These are phyloP conservation scores for Rhea americana DNA, from an alignment of 2,113 vertebrate genomes.

Conservation along the genomic window DNA sequence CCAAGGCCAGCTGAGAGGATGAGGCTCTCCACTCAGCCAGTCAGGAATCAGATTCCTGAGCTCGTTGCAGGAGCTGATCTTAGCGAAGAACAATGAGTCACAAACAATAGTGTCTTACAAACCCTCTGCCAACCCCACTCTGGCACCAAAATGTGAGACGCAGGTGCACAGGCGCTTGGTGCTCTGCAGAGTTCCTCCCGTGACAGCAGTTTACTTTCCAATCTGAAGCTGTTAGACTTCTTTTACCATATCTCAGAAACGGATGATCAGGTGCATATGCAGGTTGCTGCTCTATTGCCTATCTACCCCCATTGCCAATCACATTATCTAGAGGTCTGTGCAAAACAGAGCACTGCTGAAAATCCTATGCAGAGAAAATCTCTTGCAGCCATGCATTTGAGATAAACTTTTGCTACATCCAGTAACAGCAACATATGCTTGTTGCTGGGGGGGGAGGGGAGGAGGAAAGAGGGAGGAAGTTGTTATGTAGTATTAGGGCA, in stretches of 20 bases:
- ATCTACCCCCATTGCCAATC: background rate
- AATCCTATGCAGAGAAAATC: background rate
- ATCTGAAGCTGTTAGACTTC: background rate
- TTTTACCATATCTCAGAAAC: background rate
- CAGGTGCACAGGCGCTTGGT: background rate
- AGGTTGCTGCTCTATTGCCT: background rate
- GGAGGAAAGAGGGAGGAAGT: too few relatives aligned
- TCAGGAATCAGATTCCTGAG: background rate
- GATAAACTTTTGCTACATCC: rapidly evolving
- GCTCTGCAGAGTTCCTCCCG: background rate
- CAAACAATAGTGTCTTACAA: background rate
- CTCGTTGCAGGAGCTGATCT: background rate
- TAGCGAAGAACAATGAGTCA: background rate
- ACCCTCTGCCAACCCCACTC: background rate
- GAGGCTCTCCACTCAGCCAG: background rate
- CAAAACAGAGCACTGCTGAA: background rate
- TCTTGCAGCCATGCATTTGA: background rate
- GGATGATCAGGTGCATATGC: too few relatives aligned
- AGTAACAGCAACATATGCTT: background rate
- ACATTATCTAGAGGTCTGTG: background rate
- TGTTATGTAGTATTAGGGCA: background rate
- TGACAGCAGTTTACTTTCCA: background rate
- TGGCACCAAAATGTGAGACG: background rate
- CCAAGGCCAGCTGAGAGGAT: background rate
- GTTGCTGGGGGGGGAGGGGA: background rate